Base-by-base conservation (phyloP, 2,888 invertebrate genomes). In the Pandemis cinnamomeana region DNA sequence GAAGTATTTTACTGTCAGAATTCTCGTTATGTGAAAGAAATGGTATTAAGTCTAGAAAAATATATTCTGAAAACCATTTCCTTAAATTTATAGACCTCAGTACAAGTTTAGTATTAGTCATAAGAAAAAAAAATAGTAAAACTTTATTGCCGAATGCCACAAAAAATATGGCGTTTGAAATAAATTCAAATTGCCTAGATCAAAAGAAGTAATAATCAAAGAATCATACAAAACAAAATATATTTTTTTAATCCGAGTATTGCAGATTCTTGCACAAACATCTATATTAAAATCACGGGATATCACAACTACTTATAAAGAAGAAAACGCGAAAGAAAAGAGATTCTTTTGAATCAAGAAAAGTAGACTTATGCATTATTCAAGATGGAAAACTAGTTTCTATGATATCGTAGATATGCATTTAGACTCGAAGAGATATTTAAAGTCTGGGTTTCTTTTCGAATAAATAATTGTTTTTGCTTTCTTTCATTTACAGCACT, bases 301-400 rank as follows among this genome's bases (percentile, higher is more conserved):
- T 69, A 42, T 55, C 8, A 20, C 36, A 58, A 70, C 67, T 71
- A 67, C 51, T 74, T 67, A 70, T 67, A 71, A 46, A 67, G 42
- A 60, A 55, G 8, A 67, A 72, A 69, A 63, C 60, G n/a, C 42
- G 44, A 60, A 71, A 67, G 61, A 67, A 67, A 8, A 53, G 71
- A 66, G 70, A 74, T 74, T 74, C 74, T 74, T 71, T 74, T 74
- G 74, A 74, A 71, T 74, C 70, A 66, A 74, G 66, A 62, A 62
- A 74, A 71, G 71, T 74, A 74, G 74, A 74, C 74, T 74, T 74
- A 74, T 74, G 74, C 74, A 74, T 74, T 61, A 74, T 74, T 74
- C 70, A 74, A 71, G 74, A 74, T 71, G 62, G 74, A 71, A 58
- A 74, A 74, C 70, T 74, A 74, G 74, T 74, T 74, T 71, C 71